Evolutionary conservation across 2,797 vertebrate species (phyloP).

Genomic region (Pterois miles): DNA sequence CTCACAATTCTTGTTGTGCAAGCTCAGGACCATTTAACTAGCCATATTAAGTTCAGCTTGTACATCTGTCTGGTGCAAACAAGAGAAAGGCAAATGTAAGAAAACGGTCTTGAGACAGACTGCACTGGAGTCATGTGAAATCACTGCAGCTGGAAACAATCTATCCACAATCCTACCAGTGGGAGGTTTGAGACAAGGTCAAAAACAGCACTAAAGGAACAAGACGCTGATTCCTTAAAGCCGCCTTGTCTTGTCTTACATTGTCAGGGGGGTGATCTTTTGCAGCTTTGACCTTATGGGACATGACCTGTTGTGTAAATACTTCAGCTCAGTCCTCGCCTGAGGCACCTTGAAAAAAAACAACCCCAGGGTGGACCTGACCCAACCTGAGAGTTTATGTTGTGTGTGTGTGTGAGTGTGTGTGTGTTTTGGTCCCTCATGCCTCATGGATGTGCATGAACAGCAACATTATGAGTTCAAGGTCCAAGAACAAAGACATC

Average conservation of each 20-base stretch:
- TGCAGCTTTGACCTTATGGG: not conserved
- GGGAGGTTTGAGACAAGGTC: slow-evolving; percentile 17
- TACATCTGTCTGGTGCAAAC: not conserved
- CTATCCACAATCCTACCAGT: not conserved
- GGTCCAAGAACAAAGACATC: slow-evolving; percentile 48
- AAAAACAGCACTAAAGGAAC: not conserved
- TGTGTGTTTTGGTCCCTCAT: not conserved
- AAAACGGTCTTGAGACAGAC: not conserved
- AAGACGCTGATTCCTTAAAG: not conserved
- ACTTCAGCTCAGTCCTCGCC: not conserved
- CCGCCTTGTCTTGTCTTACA: not conserved
- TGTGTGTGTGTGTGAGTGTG: not conserved
- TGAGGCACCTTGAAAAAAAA: not conserved
- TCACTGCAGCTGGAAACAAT: slow-evolving; percentile 50
- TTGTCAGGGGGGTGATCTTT: not conserved
- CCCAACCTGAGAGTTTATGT: not conserved
- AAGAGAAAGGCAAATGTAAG: not conserved
- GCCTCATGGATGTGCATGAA: not conserved
- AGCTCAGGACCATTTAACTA: not conserved
- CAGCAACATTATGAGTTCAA: slow-evolving; percentile 15
- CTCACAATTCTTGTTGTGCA: not conserved
- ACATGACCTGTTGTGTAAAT: slow-evolving; percentile 20
- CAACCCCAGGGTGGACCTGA: slow-evolving; percentile 12
- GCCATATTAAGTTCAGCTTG: not conserved
- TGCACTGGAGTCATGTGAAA: not conserved